Percentiles rank a stretch among this genome's conserved stretches.
These are phyloP conservation scores for Caradrina kadenii DNA, from an alignment of 2,888 invertebrate genomes.

Conservation along the genomic window DNA sequence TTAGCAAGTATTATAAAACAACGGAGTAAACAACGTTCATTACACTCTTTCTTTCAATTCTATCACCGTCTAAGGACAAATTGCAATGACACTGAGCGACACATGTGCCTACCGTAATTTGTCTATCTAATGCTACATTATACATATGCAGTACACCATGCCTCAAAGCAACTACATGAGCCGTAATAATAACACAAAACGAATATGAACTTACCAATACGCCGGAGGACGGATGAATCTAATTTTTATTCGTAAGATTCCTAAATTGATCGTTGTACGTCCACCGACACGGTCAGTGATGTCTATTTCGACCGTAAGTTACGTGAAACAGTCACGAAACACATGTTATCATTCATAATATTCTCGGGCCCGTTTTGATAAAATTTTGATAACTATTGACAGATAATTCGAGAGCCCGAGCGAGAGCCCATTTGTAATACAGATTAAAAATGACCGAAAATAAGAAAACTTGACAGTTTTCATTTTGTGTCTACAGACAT, in stretches of 20 bases:
- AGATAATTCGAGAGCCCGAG: conserved; percentile 74
- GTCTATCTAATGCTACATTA: conserved; percentile 9
- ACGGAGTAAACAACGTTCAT: conserved; percentile 68
- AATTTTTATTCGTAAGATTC: conserved; percentile 61
- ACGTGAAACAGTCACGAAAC: conserved; percentile 69
- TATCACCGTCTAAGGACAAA: conserved; percentile 49
- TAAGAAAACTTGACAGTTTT: not conserved
- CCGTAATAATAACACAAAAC: conserved; percentile 5
- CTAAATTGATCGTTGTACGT: conserved; percentile 58
- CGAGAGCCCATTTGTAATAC: conserved; percentile 70
- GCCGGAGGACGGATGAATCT: conserved; percentile 70
- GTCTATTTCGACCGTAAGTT: conserved; percentile 70
- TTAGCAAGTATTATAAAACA: conserved; percentile 30
- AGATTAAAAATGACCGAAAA: conserved; percentile 24
- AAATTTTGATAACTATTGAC: conserved; percentile 77
- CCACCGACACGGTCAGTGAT: conserved; percentile 60
- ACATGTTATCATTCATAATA: conserved; percentile 84
- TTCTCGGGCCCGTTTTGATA: conserved; percentile 82
- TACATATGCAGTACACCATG: conserved; percentile 12
- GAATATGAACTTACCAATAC: conserved; percentile 69
- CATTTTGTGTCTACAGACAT: not conserved
- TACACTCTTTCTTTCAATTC: conserved; percentile 48
- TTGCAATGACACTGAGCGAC: conserved; percentile 51
- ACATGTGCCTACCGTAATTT: conserved; percentile 26
- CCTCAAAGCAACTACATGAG: conserved; percentile 5